These are phyloP conservation scores for Melinaea marsaeus DNA, from an alignment of 2,888 invertebrate genomes.

Conservation along the genomic window DNA sequence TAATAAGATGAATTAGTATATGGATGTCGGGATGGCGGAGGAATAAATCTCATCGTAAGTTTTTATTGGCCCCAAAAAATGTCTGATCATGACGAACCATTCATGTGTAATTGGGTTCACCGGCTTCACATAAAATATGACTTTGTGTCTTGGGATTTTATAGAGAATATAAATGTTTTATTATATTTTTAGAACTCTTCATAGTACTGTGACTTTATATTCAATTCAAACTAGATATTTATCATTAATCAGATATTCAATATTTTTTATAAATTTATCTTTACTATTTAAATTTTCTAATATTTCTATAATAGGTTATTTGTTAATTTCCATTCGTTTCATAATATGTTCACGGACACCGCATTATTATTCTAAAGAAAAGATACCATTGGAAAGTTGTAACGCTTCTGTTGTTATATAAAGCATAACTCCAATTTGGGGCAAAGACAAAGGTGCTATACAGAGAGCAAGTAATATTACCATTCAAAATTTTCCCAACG, in stretches of 20 bases:
- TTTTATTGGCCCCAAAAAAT: slow-evolving; percentile 69
- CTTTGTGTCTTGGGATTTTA: slow-evolving; percentile 67
- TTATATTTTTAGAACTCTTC: slow-evolving; percentile 59
- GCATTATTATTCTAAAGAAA: slow-evolving; percentile 28
- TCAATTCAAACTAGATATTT: slow-evolving; percentile 22
- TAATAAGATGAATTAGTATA: slow-evolving; percentile 58
- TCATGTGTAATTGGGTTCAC: slow-evolving; percentile 73
- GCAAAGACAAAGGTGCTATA: slow-evolving; percentile 63
- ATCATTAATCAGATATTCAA: no score
- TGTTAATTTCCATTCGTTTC: slow-evolving; percentile 15
- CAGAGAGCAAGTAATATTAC: slow-evolving; percentile 64
- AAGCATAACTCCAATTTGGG: slow-evolving; percentile 71
- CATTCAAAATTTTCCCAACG: slow-evolving; percentile 71
- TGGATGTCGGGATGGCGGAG: slow-evolving; percentile 50
- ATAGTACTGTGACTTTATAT: slow-evolving; percentile 38
- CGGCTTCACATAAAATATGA: slow-evolving; percentile 71
- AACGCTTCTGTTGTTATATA: slow-evolving; percentile 69
- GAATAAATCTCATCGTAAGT: slow-evolving; percentile 63
- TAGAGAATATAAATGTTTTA: slow-evolving; percentile 74
- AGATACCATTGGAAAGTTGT: slow-evolving; percentile 58
- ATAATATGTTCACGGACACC: slow-evolving; percentile 21
- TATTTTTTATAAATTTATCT: no score
- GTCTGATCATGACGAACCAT: slow-evolving; percentile 73
- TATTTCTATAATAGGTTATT: neutral
- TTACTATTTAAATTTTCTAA: no score